A percentile compares a stretch with the other conserved stretches of the same genome.
Evolutionary conservation across 2,888 invertebrate genomes (phyloP).

Genomic region (Coenonympha glycerion): DNA sequence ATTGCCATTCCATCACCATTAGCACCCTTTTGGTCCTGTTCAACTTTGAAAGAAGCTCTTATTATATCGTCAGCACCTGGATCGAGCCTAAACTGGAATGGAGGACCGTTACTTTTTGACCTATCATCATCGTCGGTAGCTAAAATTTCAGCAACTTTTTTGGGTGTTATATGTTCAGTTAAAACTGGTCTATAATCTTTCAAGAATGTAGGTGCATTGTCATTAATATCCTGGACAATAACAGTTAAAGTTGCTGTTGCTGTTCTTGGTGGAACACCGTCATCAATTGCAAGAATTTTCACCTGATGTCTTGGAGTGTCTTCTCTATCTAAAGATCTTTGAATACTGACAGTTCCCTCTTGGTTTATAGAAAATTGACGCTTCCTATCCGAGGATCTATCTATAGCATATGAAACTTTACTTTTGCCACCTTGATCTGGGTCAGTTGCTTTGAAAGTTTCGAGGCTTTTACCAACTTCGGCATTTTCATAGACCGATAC

Average conservation of each 20-base stretch:
- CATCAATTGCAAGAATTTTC: slow-evolving; percentile 96
- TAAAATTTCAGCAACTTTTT: slow-evolving; percentile 93
- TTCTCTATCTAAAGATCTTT: slow-evolving; percentile 93
- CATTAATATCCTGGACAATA: slow-evolving; percentile 96
- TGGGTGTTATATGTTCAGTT: slow-evolving; percentile 93
- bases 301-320: slow-evolving; percentile 97
- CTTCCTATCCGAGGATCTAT: slow-evolving; percentile 92
- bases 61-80: slow-evolving; percentile 96
- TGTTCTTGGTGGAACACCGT: slow-evolving; percentile 93
- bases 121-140: slow-evolving; percentile 96
- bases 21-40: slow-evolving; percentile 97
- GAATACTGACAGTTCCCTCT: slow-evolving; percentile 96
- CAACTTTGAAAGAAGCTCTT: slow-evolving; percentile 95
- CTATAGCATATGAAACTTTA: slow-evolving; percentile 93
- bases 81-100: slow-evolving; percentile 95
- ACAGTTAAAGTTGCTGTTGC: slow-evolving; percentile 95
- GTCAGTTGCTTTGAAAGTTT: slow-evolving; percentile 96
- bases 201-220: slow-evolving; percentile 94
- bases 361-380: slow-evolving; percentile 96
- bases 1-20: slow-evolving; percentile 99
- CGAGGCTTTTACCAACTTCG: slow-evolving; percentile 90
- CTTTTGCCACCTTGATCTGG: slow-evolving; percentile 96
- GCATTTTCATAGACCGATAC: slow-evolving; percentile 94
- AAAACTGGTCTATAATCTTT: slow-evolving; percentile 94
- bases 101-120: slow-evolving; percentile 95